Evolutionary conservation across 2,797 vertebrate species (phyloP).

Genomic region (Orestias chungarensis): DNA sequence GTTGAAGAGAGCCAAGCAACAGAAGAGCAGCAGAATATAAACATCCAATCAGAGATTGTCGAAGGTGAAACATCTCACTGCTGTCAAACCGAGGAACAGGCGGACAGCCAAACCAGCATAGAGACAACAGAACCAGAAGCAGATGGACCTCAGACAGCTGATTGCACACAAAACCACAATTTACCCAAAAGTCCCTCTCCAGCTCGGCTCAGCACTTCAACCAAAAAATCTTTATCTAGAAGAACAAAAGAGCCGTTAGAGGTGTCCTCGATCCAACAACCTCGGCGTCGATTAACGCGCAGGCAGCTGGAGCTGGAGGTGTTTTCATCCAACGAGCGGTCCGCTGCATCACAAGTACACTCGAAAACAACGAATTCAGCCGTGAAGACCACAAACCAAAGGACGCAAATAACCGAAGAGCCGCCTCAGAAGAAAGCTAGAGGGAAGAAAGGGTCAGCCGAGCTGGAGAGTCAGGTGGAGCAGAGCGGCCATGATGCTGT

Average conservation of each 20-base stretch:
- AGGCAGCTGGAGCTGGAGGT: conserved; percentile 32
- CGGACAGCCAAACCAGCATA: not conserved
- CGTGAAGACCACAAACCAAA: not conserved
- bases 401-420: conserved; percentile 5
- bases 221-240: not conserved
- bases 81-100: conserved; percentile 6
- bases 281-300: conserved; percentile 4
- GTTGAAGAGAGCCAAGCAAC: conserved; percentile 9
- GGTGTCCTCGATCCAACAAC: not conserved
- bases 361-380: conserved; percentile 20
- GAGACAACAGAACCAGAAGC: conserved; percentile 23
- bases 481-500: not conserved
- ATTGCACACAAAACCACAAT: conserved; percentile 18
- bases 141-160: conserved; percentile 4
- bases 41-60: conserved; percentile 1
- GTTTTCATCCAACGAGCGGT: not conserved
- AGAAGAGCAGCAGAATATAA: conserved; percentile 20
- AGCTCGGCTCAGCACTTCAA: not conserved
- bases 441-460: not conserved
- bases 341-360: not conserved
- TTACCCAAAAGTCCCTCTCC: conserved; percentile 9
- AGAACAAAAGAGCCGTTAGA: conserved; percentile 16
- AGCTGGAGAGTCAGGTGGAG: conserved; percentile 9
- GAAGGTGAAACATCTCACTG: conserved; percentile 2
- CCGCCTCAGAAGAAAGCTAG: conserved; percentile 54